phyloP scores from a whole-genome alignment of 1,140 invertebrate species.

The Apis florea region DNA sequence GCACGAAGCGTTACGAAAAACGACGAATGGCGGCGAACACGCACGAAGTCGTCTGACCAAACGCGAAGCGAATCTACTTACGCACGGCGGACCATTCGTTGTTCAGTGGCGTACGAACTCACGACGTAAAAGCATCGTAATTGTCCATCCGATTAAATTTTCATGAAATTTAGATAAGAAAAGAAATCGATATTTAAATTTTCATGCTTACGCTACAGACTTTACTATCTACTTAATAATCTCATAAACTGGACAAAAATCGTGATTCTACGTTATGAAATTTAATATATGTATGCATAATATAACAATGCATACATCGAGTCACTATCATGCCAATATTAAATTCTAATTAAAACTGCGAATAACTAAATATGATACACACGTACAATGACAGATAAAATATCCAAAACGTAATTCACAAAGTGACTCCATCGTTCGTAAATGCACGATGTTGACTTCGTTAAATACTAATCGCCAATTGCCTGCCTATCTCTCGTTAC shows the following conservation, averaged over 20 bases:
- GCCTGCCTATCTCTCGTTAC: not conserved
- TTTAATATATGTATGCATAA: too few species aligned
- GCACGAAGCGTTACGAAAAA: not conserved
- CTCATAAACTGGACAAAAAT: too few species aligned
- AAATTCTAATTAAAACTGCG: too few species aligned
- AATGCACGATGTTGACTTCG: not conserved
- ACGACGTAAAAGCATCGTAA: slow-evolving; percentile 9
- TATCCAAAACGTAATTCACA: too few species aligned
- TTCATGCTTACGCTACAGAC: not conserved
- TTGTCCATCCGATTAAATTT: not conserved
- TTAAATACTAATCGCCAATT: not conserved
- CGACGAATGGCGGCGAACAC: not conserved
- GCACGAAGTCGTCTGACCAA: not conserved
- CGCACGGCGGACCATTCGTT: not conserved
- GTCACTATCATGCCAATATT: too few species aligned
- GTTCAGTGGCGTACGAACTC: slow-evolving; percentile 29
- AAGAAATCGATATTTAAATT: too few species aligned
- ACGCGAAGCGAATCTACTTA: not conserved
- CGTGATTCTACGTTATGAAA: too few species aligned
- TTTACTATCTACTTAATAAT: too few species aligned
- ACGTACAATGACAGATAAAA: not conserved
- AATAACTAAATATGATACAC: too few species aligned
- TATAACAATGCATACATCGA: too few species aligned
- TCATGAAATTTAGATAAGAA: not conserved
- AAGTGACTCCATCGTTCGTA: not conserved